These are phyloP conservation scores for Pseudomyrmex gracilis DNA, from an alignment of 1,140 invertebrate species.

Conservation along the genomic window DNA sequence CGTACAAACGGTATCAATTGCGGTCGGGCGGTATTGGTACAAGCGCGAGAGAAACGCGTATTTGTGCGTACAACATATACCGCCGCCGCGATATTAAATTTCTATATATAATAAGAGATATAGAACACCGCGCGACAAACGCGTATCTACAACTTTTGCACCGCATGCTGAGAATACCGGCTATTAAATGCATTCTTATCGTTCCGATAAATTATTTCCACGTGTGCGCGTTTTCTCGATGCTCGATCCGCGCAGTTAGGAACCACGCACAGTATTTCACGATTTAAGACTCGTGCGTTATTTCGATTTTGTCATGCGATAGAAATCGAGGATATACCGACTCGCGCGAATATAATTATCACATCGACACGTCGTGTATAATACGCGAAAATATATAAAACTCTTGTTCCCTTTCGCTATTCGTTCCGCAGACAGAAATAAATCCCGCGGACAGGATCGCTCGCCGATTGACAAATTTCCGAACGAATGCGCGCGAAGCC, in stretches of 20 bases:
- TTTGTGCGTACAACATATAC: too few species aligned
- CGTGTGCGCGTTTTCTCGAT: background rate
- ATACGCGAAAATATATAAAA: too few species aligned
- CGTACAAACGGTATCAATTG: slow-evolving; percentile 27
- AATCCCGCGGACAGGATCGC: background rate
- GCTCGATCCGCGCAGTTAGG: background rate
- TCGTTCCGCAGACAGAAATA: background rate
- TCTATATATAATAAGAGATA: slow-evolving; percentile 24
- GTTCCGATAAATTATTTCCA: slow-evolving; percentile 25
- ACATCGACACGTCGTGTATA: background rate
- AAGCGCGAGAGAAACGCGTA: slow-evolving; percentile 4
- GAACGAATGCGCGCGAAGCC: background rate
- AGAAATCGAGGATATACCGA: slow-evolving; percentile 12
- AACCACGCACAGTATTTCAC: slow-evolving; percentile 7
- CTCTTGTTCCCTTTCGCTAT: too few species aligned
- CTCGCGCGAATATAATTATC: slow-evolving; percentile 22
- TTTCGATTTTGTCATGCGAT: slow-evolving; percentile 5
- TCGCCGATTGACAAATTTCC: background rate
- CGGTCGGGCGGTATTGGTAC: background rate
- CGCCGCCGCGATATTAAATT: slow-evolving; percentile 21
- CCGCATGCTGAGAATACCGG: slow-evolving; percentile 5
- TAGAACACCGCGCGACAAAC: background rate
- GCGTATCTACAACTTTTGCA: background rate
- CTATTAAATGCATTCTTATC: slow-evolving; percentile 47
- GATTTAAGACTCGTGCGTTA: slow-evolving; percentile 38